These are phyloP conservation scores for Gandaritis pyraliata DNA, from an alignment of 2,888 invertebrate species.

Conservation along the genomic window DNA sequence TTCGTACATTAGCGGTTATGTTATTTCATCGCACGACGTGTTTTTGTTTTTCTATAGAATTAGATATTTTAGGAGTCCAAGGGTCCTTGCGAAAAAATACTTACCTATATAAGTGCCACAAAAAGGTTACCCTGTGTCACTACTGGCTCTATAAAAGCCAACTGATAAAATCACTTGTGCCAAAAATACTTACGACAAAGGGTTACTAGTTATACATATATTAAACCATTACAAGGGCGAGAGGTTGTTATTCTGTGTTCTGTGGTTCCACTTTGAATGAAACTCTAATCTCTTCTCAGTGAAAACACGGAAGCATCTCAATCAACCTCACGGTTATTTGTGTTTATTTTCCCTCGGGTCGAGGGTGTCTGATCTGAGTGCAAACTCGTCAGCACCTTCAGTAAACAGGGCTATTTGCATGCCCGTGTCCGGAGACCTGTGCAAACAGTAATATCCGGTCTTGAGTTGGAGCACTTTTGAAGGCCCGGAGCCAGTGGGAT, in stretches of 20 bases:
- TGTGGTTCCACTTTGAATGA: conserved; percentile 7
- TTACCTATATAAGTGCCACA: too few relatives aligned
- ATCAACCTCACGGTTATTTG: conserved; percentile 35
- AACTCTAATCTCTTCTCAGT: conserved; percentile 27
- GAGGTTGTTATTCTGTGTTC: neutral
- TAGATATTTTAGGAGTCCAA: neutral
- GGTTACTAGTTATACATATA: too few relatives aligned
- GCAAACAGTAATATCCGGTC: conserved; percentile 69
- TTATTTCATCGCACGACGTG: neutral
- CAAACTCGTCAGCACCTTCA: conserved; percentile 58
- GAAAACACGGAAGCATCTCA: conserved; percentile 29
- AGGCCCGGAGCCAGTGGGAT: conserved; percentile 26
- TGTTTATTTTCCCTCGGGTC: conserved; percentile 34
- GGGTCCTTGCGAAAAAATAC: too few relatives aligned
- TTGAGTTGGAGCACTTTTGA: conserved; percentile 52
- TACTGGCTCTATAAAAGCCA: too few relatives aligned
- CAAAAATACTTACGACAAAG: too few relatives aligned
- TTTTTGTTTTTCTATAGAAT: neutral
- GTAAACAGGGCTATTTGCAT: conserved; percentile 66
- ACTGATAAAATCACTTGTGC: too few relatives aligned
- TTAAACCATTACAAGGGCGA: too few relatives aligned
- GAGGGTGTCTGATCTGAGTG: conserved; percentile 54
- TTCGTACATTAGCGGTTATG: too few relatives aligned
- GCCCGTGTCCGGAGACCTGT: conserved; percentile 59
- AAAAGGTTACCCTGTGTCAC: too few relatives aligned